Evolutionary conservation across 2,888 invertebrate species (phyloP).

Genomic region (Monopis laevigella): DNA sequence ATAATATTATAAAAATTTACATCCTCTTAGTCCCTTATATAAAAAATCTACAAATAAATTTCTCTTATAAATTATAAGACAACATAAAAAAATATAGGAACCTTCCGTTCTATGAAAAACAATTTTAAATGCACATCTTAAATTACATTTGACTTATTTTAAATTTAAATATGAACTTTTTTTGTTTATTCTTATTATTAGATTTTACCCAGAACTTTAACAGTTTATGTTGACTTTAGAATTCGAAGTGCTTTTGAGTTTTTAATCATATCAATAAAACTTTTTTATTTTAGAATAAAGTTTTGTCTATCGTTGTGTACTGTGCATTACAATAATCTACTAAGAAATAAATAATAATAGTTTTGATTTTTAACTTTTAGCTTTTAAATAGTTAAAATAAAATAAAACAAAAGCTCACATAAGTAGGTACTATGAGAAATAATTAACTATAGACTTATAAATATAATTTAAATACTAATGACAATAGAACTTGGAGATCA

Average conservation of each 20-base stretch:
- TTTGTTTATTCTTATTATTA: background rate
- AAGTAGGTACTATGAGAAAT: too few species aligned
- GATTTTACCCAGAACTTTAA: background rate
- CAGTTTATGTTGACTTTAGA: background rate
- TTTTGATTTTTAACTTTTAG: background rate
- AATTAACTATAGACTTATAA: slow-evolving; percentile 4
- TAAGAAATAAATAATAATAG: background rate
- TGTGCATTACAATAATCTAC: background rate
- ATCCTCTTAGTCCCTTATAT: too few species aligned
- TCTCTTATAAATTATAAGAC: too few species aligned
- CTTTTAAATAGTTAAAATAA: background rate
- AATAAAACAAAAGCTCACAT: too few species aligned
- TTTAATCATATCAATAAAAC: background rate
- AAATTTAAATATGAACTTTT: background rate
- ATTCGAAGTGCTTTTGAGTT: background rate
- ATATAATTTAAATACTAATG: slow-evolving; percentile 10
- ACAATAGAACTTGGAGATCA: slow-evolving; percentile 8
- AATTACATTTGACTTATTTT: slow-evolving; percentile 1
- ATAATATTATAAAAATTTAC: background rate
- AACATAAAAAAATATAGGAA: slow-evolving; percentile 4
- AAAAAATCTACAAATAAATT: too few species aligned
- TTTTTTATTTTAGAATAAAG: background rate
- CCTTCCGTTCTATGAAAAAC: slow-evolving; percentile 2
- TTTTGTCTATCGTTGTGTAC: background rate
- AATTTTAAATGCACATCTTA: slow-evolving; percentile 5